Base-by-base conservation (phyloP, 2,888 invertebrate species). In the Nysson spinosus region DNA sequence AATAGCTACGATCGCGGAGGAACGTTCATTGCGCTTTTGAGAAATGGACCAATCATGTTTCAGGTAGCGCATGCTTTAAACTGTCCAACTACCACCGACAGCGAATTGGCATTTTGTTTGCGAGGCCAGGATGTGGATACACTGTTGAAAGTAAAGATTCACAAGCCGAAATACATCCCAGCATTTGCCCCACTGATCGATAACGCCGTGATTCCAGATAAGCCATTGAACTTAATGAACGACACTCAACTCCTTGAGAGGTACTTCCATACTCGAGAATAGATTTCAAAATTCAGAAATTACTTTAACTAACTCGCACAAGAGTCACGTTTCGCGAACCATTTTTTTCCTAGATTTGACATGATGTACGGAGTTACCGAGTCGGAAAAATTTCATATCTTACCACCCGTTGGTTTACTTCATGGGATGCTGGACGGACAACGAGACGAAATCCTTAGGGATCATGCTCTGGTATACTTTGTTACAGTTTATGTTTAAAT, bases 151-250 rank as follows among this genome's bases (percentile, higher is more conserved):
- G 87, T 85, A 26, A 81, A 80, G 71, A 83, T 86, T 55, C 78
- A 83, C 66, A 85, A 85, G 54, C 91, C 93, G 14, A 91, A 92
- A 79, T 96, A 95, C 87, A 92, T 94, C 78, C 95, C 95, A n/a
- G 92, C 94, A 4, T 93, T 95, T 79, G 97, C 96, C 0, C 97
- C 97, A 2, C 92, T 95, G 24, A 93, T 97, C 20, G 97, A 97
- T 80, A 94, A 94, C 20, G 92, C 93, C 46, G 94, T 96, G 66
- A 93, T 96, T 72, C 95, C 95, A 1, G 94, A 93, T 85, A 93
- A 94, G 80, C 96, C 96, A 1, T 89, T 90, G 37, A 91, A 91
- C 81, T 91, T 93, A 47, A 95, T 96, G 94, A 91, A 92, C 60
- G 91, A 92, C 84, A 90, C 91, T 12, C 92, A 93, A 83, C 89